These are phyloP conservation scores for Gorsachius goisagi DNA, from an alignment of 2,113 vertebrate species.

Conservation along the genomic window DNA sequence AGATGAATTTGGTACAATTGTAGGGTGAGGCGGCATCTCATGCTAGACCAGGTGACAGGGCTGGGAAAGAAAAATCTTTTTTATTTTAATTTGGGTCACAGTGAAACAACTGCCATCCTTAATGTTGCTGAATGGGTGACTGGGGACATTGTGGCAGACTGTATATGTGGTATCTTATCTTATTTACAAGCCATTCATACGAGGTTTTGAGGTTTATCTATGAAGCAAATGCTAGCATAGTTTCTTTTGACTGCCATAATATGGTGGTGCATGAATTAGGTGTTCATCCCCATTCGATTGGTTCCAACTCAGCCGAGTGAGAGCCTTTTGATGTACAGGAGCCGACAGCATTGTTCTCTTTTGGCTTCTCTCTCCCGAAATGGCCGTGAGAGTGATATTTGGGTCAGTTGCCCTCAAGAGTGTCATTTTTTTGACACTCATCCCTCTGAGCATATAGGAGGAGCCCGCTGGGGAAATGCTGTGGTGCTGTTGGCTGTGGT, in stretches of 20 bases:
- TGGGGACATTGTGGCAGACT: background rate
- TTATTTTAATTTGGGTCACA: background rate
- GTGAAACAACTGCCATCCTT: background rate
- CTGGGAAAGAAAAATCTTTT: background rate
- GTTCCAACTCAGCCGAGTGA: background rate
- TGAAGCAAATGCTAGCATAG: background rate
- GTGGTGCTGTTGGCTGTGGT: background rate
- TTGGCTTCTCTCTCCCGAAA: background rate
- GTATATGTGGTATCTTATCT: background rate
- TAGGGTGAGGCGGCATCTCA: background rate
- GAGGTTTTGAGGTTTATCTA: background rate
- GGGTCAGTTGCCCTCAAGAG: conserved; percentile 52
- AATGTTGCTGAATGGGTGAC: background rate
- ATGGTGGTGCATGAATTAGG: background rate
- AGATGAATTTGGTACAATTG: background rate
- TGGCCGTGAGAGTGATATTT: conserved; percentile 36
- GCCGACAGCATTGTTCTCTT: conserved; percentile 33
- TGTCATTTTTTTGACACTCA: conserved; percentile 24
- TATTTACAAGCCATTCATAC: background rate
- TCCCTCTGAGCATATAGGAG: conserved; percentile 8
- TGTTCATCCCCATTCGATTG: background rate
- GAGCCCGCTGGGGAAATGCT: background rate
- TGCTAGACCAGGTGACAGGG: background rate
- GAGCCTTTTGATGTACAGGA: background rate
- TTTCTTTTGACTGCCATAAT: background rate